These are phyloP conservation scores for Chydorus sphaericus DNA, from an alignment of 2,888 invertebrate species.

Conservation along the genomic window DNA sequence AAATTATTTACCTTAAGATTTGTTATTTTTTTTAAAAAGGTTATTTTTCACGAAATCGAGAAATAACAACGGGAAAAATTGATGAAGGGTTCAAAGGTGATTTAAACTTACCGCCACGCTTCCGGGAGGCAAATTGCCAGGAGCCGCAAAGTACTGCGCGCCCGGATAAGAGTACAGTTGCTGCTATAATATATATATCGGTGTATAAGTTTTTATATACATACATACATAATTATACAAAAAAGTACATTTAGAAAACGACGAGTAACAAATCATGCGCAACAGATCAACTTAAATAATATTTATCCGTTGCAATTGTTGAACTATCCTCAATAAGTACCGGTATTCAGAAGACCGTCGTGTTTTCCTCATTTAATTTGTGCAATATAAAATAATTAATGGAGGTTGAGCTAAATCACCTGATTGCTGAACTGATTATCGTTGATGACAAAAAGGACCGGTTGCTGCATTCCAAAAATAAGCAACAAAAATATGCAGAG, in stretches of 20 bases:
- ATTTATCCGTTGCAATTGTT: background rate
- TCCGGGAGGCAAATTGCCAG: slow-evolving; percentile 3
- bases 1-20: too few relatives aligned
- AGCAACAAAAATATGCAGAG: background rate
- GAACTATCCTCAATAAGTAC: background rate
- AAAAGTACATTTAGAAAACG: background rate
- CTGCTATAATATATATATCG: background rate
- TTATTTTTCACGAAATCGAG: too few relatives aligned
- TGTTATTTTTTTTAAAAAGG: too few relatives aligned
- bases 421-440: slow-evolving; percentile 1
- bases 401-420: background rate
- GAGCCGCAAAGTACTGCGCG: background rate
- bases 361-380: slow-evolving; percentile 1
- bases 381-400: too few relatives aligned
- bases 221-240: too few relatives aligned
- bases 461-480: background rate
- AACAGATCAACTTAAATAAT: too few relatives aligned
- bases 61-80: too few relatives aligned
- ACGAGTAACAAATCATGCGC: too few relatives aligned
- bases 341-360: slow-evolving; percentile 2
- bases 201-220: too few relatives aligned
- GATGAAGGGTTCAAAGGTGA: too few relatives aligned
- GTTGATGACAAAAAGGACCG: background rate
- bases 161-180: background rate
- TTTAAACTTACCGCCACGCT: slow-evolving; percentile 1